Evolutionary conservation across 2,113 vertebrate species (phyloP), one percentile per base, ranked within the genome.

Genomic region (Chionodraco myersi): DNA sequence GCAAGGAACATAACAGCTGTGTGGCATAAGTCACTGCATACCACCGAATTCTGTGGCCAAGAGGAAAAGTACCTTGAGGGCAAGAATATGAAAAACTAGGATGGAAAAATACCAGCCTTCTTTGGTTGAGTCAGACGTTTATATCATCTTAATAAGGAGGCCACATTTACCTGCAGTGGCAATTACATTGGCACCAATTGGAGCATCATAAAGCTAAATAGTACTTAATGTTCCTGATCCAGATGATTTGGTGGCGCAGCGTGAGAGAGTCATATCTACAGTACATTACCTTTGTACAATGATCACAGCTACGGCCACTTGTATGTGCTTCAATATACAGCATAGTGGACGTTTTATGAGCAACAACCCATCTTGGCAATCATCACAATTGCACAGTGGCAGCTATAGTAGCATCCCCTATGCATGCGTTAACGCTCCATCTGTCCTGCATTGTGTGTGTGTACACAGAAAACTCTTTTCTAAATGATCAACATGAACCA

Each of bases 351-450:
- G 36, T 76, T 75, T 57, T 14, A 56, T 68, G 23, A 53, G 56
- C 16, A 68, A 56, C 9, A 41, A 11, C 41, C 65, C 34, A n/a
- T 53, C 53, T 70, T 77, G 9, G 34, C 59, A 58, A 70, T 79
- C 34, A 52, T 82, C 64, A 58, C 65, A 61, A 5, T 15, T 34
- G 45, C 48, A 53, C 64, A 60, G 21, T 9, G 53, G 57, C 63
- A 69, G 9, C 62, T 66, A n/a, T 9, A 70, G 3, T 10, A 68
- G 16, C 62, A 53, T 21, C 48, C 54, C 65, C 36, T 63, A 16
- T 53, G 5, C 59, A n/a, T 68, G 23, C 48, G 64, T 77, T 75
- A 57, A 75, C 51, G 54, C 67, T 77, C 69, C 71, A 60, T 89
- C 70, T 89, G 75, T 61, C 26, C 36, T 73, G 69, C 34, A 65